Percentiles rank a stretch among this genome's conserved stretches.
phyloP scores from a whole-genome alignment of 2,113 vertebrate genomes.

The Macquaria ambigua region DNA sequence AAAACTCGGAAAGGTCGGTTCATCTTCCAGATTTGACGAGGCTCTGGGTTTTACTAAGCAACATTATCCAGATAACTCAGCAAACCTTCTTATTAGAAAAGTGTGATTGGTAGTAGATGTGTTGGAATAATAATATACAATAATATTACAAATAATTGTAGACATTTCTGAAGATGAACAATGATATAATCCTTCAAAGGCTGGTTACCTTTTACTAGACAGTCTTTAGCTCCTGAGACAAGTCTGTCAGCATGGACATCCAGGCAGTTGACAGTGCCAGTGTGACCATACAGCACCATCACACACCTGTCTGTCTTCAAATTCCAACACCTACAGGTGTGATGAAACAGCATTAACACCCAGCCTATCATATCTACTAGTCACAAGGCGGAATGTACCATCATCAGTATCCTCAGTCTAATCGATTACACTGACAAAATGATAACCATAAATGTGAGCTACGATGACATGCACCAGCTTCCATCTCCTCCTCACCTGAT shows the following conservation, averaged over 20 bases:
- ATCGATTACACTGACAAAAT: not conserved
- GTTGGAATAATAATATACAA: too few species aligned
- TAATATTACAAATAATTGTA: too few species aligned
- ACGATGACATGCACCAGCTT: not conserved
- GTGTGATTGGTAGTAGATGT: not conserved
- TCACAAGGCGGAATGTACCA: not conserved
- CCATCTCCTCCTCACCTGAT: conserved; percentile 86
- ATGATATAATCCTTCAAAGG: not conserved
- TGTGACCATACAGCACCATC: conserved; percentile 86
- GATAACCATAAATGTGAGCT: not conserved
- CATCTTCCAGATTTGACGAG: not conserved
- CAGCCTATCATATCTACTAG: not conserved
- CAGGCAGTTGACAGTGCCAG: conserved; percentile 86
- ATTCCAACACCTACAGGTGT: conserved; percentile 88
- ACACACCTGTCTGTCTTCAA: conserved; percentile 83
- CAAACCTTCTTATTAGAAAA: not conserved
- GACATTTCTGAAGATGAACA: not conserved
- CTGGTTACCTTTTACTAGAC: conserved; percentile 88
- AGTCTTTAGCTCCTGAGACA: conserved; percentile 90
- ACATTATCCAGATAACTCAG: not conserved
- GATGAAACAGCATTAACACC: not conserved
- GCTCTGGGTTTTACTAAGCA: not conserved
- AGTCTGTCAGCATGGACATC: conserved; percentile 82
- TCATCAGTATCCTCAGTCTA: not conserved
- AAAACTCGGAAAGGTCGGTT: too few species aligned